Conservation (phyloP, 2,888 invertebrate species). For the Dicyrtoma fusca region DNA sequence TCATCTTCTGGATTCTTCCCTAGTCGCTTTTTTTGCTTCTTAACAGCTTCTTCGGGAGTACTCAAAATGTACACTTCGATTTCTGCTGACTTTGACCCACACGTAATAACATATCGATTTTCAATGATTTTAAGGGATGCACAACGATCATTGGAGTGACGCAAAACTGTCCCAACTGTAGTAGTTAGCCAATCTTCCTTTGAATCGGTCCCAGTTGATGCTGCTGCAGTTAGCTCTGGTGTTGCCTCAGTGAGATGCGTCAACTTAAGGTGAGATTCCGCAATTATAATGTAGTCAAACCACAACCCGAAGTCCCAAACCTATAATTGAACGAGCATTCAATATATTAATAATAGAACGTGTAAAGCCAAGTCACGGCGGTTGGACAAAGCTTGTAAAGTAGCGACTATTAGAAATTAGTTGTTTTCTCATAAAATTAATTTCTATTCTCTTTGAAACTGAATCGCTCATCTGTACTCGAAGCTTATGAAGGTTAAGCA, state of each 20-base stretch:
- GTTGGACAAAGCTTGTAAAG: too few relatives aligned
- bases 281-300: conserved; percentile 49
- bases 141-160: conserved; percentile 49
- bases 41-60: conserved; percentile 72
- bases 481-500: background rate
- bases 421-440: too few relatives aligned
- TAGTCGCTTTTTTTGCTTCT: conserved; percentile 73
- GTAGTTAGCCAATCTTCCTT: conserved; percentile 45
- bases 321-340: conserved; percentile 30
- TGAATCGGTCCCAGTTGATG: conserved; percentile 23
- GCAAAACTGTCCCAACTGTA: conserved; percentile 50
- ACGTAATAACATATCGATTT: conserved; percentile 43
- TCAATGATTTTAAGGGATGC: conserved; percentile 42
- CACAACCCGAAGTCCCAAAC: conserved; percentile 51
- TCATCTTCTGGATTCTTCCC: conserved; percentile 68
- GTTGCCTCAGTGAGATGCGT: conserved; percentile 41
- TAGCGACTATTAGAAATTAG: too few relatives aligned
- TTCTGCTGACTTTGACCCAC: conserved; percentile 48
- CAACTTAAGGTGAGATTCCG: conserved; percentile 49
- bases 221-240: background rate
- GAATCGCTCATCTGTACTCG: too few relatives aligned
- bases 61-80: conserved; percentile 84
- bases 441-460: too few relatives aligned
- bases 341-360: too few relatives aligned
- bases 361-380: too few relatives aligned